Evolutionary conservation across 2,113 vertebrate species (phyloP).

Genomic region (Eretmochelys imbricata): DNA sequence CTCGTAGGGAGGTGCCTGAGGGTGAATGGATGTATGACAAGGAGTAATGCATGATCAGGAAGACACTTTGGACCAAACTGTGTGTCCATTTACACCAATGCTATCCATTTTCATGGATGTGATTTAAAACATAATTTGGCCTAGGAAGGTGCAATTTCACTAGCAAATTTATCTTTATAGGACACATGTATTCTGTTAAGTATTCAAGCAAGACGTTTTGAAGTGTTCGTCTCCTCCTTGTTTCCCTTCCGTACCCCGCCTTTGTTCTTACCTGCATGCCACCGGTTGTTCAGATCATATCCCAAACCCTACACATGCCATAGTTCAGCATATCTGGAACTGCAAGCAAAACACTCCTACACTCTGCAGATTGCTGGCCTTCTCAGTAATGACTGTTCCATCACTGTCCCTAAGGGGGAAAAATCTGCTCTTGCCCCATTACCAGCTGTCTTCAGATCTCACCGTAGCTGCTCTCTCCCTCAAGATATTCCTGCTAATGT

Average conservation of each 20-base stretch:
- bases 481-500: not conserved
- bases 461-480: constrained; percentile 15
- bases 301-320: not conserved
- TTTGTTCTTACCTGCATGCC: not conserved
- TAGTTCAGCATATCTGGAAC: constrained; percentile 23
- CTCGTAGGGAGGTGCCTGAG: not conserved
- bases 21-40: not conserved
- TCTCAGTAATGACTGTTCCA: constrained; percentile 33
- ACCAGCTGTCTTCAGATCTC: constrained; percentile 51
- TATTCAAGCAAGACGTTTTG: not conserved
- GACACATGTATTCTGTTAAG: not conserved
- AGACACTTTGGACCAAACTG: not conserved
- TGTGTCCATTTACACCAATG: not conserved
- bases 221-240: not conserved
- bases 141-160: not conserved
- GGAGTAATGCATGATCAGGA: not conserved
- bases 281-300: constrained; percentile 9
- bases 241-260: not conserved
- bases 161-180: not conserved
- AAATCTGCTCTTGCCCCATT: constrained; percentile 41
- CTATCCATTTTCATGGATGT: not conserved
- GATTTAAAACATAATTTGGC: not conserved
- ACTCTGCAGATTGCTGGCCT: constrained; percentile 15
- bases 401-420: not conserved
- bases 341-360: constrained; percentile 24